Evolutionary conservation across 2,113 vertebrate genomes (phyloP), one percentile per base, ranked within the genome.

Genomic region (Centropus bengalensis): DNA sequence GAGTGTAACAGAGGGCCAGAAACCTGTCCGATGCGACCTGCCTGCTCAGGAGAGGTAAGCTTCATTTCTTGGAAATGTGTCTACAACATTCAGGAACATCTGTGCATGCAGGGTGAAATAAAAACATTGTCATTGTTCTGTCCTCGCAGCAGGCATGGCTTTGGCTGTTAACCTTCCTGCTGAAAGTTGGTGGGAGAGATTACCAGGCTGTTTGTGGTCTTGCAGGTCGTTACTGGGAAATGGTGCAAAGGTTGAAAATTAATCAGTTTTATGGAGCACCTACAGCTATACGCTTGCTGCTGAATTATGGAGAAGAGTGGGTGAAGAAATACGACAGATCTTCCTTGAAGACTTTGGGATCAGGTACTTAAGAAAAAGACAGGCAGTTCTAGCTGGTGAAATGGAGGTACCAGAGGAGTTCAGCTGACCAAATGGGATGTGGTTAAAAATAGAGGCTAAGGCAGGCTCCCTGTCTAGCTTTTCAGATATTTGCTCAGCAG

Each of bases 151-250:
- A 85, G 42, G 42, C 32, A n/a, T 38, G 68, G 32, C 45, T 69
- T 71, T 70, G 42, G 14, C 71, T 55, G 10, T 77, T 92, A n/a
- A 55, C 60, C 60, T 59, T 60, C 45, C 81, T 19, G 62, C 36
- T 52, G 64, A 67, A 58, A 1, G 0, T 42, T 78, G 78, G 69
- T 8, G n/a, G 38, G 68, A n/a, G 20, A 58, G 54, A 38, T 62
- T 55, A 80, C 91, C 86, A 77, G 10, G 22, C 38, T 73, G 16
- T 70, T 74, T 85, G 73, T 81, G 40, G 32, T 94, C 67, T 76
- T 95, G 55, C 95, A 99, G 99, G 99, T 91, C 98, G 99, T 92
- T 99, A 99, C 88, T 99, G 99, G 99, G 99, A 99, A 96, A 97
- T 80, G 2, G 98, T 99, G 3, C 94, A 99, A 96, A 98, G 99